Evolutionary conservation across 1,140 invertebrate genomes (phyloP).

Genomic region (Brachionus rotundiformis): DNA sequence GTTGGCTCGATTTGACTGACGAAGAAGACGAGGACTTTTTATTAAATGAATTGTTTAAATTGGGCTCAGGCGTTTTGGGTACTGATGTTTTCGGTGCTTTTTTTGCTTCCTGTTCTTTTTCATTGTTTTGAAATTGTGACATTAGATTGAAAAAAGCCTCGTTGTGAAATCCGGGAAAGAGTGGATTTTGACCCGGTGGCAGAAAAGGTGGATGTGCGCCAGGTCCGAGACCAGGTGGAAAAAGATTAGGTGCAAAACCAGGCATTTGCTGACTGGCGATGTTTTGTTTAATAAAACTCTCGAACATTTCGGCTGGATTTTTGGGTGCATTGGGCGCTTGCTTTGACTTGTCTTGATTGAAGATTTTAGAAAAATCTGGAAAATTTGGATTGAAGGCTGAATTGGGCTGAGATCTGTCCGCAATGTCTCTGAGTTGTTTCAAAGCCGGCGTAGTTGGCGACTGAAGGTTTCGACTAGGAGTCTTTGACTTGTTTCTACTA

Average conservation of each 20-base stretch:
- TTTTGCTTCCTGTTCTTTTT: slow-evolving; percentile 31
- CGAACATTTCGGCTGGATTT: slow-evolving; percentile 20
- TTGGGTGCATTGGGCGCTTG: neutral
- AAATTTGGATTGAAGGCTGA: neutral
- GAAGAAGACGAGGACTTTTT: neutral
- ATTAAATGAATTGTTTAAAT: slow-evolving; percentile 2
- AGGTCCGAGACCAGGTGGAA: neutral
- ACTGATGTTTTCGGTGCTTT: neutral
- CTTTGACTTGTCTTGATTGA: neutral
- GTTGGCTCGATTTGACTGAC: neutral
- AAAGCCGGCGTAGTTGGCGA: slow-evolving; percentile 32
- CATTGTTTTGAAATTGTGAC: slow-evolving; percentile 1
- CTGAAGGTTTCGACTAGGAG: neutral
- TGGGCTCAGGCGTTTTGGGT: neutral
- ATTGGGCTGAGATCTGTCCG: slow-evolving; percentile 8
- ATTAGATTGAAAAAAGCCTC: slow-evolving; percentile 34
- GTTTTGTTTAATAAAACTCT: neutral
- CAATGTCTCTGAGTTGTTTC: slow-evolving; percentile 37
- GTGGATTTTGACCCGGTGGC: neutral
- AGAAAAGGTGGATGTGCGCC: neutral
- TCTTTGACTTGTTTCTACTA: neutral
- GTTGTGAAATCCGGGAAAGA: neutral
- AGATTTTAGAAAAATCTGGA: slow-evolving; percentile 7
- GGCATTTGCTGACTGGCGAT: neutral
- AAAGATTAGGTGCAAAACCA: neutral